Base-by-base conservation (phyloP, 2,113 vertebrate genomes). In the Bombycilla garrulus region DNA sequence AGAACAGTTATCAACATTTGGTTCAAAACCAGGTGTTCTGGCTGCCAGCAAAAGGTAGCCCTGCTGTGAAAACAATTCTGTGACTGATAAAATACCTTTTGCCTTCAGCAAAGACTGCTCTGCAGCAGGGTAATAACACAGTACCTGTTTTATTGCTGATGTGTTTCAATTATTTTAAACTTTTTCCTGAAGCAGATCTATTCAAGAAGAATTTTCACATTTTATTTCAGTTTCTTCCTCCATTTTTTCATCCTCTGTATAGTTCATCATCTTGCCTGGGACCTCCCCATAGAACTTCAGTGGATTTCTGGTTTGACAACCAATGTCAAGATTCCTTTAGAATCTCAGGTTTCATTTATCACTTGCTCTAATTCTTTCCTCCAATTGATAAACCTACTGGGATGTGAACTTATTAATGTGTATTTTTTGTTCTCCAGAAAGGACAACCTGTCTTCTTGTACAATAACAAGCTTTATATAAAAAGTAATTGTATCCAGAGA, bases 61-160 rank as follows among this genome's bases (percentile, higher is more conserved):
- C 56, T 81, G 73, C 83, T 89, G 72, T 85, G 88, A 69, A 86
- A 97, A 92, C 81, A 87, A 57, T 80, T 82, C n/a, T 91, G 72
- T 69, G 80, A 36, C 70, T 70, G 44, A 69, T 77, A 60, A 35
- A 57, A 36, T 35, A 50, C 48, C 87, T 92, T 22, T 40, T 77
- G 23, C 48, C 42, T 62, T 60, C 11, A 3, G 65, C 29, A 62
- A 79, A 67, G 61, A 91, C 31, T 7, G 1, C 35, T 71, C n/a
- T 74, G 12, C 48, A 33, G 40, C n/a, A 48, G 44, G 42, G 48
- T 60, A 73, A 38, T 38, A 12, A 42, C 33, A 62, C 60, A 29
- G 56, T 15, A 44, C 33, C 10, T 70, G n/a, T 20, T 62, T 44
- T 25, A 47, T 50, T 91, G 58, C 48, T 88, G 56, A 31, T 0